phyloP scores from a whole-genome alignment of 2,797 vertebrate genomes.

The Myoxocephalus aenaeus region DNA sequence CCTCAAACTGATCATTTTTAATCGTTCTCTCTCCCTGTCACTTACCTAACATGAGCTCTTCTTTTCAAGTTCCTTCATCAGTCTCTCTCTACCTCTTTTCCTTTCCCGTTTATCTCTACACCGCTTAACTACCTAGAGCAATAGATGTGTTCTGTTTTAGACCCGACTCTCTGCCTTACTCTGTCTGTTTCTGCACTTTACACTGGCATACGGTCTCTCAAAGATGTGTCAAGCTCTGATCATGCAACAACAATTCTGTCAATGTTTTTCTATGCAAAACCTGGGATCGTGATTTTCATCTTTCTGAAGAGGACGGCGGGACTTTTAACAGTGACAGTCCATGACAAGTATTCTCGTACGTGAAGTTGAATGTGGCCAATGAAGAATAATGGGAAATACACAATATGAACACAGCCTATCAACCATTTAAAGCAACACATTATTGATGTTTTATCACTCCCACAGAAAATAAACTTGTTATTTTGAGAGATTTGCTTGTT shows the following conservation, averaged over 20 bases:
- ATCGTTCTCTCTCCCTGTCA: not conserved
- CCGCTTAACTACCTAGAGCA: slow-evolving; percentile 62
- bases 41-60: slow-evolving; percentile 14
- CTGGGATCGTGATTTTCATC: slow-evolving; percentile 42
- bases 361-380: slow-evolving; percentile 11
- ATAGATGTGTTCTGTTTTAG: slow-evolving; percentile 68
- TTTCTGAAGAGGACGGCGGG: slow-evolving; percentile 20
- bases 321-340: slow-evolving; percentile 23
- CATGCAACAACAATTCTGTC: slow-evolving; percentile 58
- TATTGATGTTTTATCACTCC: slow-evolving; percentile 60
- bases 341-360: slow-evolving; percentile 22
- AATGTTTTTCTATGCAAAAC: slow-evolving; percentile 83
- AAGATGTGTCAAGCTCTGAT: slow-evolving; percentile 42
- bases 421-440: slow-evolving; percentile 49
- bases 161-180: slow-evolving; percentile 76
- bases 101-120: slow-evolving; percentile 20
- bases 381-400: slow-evolving; percentile 18
- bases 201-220: slow-evolving; percentile 38
- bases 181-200: slow-evolving; percentile 77
- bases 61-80: slow-evolving; percentile 29
- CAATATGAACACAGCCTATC: slow-evolving; percentile 37
- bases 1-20: slow-evolving; percentile 20
- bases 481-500: slow-evolving; percentile 62
- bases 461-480: slow-evolving; percentile 36
- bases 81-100: slow-evolving; percentile 66